These are phyloP conservation scores for Pseudorectes ferrugineus DNA, from an alignment of 2,113 vertebrate species.

Conservation along the genomic window DNA sequence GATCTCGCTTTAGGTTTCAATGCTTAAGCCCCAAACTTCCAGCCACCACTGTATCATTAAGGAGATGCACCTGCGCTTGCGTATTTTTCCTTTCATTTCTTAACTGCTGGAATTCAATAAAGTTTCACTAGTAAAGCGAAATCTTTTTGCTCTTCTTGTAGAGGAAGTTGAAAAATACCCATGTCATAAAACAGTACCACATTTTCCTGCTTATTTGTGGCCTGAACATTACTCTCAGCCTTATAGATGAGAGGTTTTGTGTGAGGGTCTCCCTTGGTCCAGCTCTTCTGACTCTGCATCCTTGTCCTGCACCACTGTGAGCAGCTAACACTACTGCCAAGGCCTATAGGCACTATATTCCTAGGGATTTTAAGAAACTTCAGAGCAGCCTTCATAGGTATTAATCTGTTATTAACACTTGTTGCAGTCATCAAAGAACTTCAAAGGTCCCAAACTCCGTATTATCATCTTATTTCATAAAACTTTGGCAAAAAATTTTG, in stretches of 20 bases:
- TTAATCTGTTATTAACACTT: not conserved
- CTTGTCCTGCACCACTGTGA: not conserved
- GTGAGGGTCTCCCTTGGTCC: not conserved
- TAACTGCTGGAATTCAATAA: not conserved
- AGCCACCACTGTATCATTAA: not conserved
- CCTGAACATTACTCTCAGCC: not conserved
- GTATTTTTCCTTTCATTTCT: not conserved
- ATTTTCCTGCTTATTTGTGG: not conserved
- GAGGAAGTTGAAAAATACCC: not conserved
- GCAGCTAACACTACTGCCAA: not conserved
- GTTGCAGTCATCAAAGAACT: not conserved
- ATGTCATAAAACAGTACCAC: not conserved
- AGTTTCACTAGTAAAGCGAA: not conserved
- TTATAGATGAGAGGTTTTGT: not conserved
- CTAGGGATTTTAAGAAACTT: not conserved
- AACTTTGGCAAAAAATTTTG: not conserved
- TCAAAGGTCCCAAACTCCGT: not conserved
- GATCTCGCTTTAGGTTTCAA: not conserved
- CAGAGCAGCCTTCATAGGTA: not conserved
- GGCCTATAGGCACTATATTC: not conserved
- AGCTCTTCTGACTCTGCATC: not conserved
- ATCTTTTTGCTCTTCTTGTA: not conserved
- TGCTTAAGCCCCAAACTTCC: not conserved
- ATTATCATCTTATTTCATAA: not conserved
- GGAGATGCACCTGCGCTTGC: not conserved